Evolutionary conservation across 1,140 invertebrate species (phyloP), one percentile per base, ranked within the genome.

Genomic region (Belonocnema kinseyi): DNA sequence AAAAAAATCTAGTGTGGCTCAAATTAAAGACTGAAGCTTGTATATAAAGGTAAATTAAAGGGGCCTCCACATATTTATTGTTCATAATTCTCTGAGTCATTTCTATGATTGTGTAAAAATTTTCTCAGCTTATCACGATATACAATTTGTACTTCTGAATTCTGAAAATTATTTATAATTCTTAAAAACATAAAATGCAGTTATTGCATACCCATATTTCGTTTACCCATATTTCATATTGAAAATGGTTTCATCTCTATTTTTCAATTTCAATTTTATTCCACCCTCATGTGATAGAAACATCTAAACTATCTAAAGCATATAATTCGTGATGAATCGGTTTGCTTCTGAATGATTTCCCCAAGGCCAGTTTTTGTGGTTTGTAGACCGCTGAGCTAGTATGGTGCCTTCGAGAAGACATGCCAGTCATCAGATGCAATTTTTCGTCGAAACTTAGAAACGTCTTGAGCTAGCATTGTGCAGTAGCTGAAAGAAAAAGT

Each of bases 401-500:
- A 33, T 33, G 58, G 72, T 52, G 19, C 53, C 19, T 53, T 46
- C 19, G 21, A 51, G 14, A 73, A 74, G 58, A 26, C 52, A 61
- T 77, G 72, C 16, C 61, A 26, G 75, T 75, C 77, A 77, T 77
- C 56, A 73, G 40, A 46, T 26, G 50, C 56, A 74, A 50, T 75
- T 58, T 66, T 66, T 75, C 50, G 56, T 54, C 21, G 17, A 74
- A 56, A 51, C 40, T 51, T n/a, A 21, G 73, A 46, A 54, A 53
- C 33, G 13, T 50, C 21, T 79, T 71, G 72, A 73, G 26, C 58
- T 50, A n/a, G 33, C 73, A 58, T 50, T 40, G 40, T 74, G n/a
- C 8, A 74, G n/a, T 40, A 58, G 19, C 16, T 14, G 12, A 66
- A 46, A 14, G 13, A 14, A 66, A 66, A 66, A 33, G 54, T 58